phyloP scores from a whole-genome alignment of 2,888 invertebrate species.

The Trachelus iudaicus region DNA sequence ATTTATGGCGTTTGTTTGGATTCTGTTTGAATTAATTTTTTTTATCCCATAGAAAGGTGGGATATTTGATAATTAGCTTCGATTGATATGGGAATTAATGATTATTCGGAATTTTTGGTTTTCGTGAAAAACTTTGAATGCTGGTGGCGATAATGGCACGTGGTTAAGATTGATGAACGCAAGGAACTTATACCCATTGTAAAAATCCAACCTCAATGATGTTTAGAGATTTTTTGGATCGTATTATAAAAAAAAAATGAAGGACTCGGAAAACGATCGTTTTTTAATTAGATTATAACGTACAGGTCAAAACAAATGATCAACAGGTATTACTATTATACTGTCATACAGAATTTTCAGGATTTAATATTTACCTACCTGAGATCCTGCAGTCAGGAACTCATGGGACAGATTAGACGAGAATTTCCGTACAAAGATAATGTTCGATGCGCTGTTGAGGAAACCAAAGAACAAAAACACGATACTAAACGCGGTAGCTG shows the following conservation, averaged over 20 bases:
- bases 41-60: neutral
- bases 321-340: neutral
- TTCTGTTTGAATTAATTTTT: neutral
- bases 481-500: conserved; percentile 31
- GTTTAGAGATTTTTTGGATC: neutral
- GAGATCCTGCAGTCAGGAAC: neutral
- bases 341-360: neutral
- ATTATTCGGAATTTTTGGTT: neutral
- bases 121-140: neutral
- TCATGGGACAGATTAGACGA: conserved; percentile 19
- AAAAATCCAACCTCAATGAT: neutral
- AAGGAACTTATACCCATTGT: neutral
- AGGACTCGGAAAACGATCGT: neutral
- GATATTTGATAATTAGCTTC: neutral
- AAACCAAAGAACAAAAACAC: conserved; percentile 14
- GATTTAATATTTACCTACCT: neutral
- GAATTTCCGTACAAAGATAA: conserved; percentile 36
- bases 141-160: neutral
- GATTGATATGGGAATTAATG: neutral
- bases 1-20: neutral
- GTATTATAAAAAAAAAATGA: neutral
- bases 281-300: neutral
- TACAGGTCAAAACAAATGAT: neutral
- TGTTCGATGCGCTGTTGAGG: conserved; percentile 37
- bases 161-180: neutral